Conservation (phyloP, 2,888 invertebrate species). For the Rutpela maculata region DNA sequence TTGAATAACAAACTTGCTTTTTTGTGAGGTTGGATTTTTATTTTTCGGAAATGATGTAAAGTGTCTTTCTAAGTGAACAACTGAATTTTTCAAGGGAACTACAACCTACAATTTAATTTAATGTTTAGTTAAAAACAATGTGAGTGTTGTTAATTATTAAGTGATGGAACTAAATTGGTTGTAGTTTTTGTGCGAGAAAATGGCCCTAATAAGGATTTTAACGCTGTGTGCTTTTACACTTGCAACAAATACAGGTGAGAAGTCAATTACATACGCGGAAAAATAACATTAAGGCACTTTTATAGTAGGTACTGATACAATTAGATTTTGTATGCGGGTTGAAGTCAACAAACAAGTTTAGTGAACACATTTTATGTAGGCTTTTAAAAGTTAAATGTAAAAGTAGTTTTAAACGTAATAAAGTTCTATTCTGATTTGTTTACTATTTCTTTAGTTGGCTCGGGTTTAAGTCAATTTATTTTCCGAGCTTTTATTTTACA, state of each 20-base stretch:
- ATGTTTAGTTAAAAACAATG: conserved; percentile 53
- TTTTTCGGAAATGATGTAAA: conserved; percentile 26
- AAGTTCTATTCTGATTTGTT: conserved; percentile 29
- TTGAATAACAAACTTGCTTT: conserved; percentile 31
- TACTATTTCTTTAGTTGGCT: conserved; percentile 23
- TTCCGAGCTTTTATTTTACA: conserved; percentile 11
- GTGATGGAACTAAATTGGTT: conserved; percentile 53
- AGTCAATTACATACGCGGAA: neutral
- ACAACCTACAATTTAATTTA: conserved; percentile 4
- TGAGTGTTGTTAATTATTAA: conserved; percentile 53
- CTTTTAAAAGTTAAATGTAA: conserved; percentile 8
- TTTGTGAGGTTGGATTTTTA: conserved; percentile 18
- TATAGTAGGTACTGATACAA: neutral
- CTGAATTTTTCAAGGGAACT: neutral
- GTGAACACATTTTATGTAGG: neutral
- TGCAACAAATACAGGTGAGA: conserved; percentile 57
- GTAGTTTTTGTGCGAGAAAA: conserved; percentile 54
- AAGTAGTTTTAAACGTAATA: conserved; percentile 22
- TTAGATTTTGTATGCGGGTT: neutral
- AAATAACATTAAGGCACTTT: neutral
- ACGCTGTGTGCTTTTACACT: conserved; percentile 54
- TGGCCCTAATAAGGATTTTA: conserved; percentile 59
- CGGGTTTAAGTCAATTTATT: conserved; percentile 25
- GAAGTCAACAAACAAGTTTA: conserved; percentile 8
- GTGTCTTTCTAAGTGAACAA: neutral